Conservation (phyloP, 2,888 invertebrate species). For the Hyalella azteca region DNA sequence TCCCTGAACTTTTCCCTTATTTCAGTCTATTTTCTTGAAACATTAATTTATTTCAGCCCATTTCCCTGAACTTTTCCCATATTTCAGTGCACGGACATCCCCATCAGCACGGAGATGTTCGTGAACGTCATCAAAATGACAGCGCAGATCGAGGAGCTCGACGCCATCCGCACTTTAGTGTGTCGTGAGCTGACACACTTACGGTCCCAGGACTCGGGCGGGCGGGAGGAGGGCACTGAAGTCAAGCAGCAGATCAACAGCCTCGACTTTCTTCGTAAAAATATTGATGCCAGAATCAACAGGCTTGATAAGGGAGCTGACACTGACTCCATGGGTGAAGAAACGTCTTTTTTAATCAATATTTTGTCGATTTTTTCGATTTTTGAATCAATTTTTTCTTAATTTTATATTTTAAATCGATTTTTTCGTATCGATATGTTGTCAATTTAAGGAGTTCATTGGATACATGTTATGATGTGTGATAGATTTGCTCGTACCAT, state of each 20-base stretch:
- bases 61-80: neutral
- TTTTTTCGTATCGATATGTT: too few relatives aligned
- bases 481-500: too few relatives aligned
- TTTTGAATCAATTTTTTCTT: too few relatives aligned
- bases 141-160: conserved; percentile 80
- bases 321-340: conserved; percentile 62
- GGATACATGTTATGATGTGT: too few relatives aligned
- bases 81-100: conserved; percentile 78
- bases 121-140: conserved; percentile 80
- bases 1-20: conserved; percentile 57
- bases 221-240: conserved; percentile 53
- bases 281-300: conserved; percentile 73
- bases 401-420: too few relatives aligned
- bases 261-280: conserved; percentile 77
- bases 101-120: conserved; percentile 83
- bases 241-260: conserved; percentile 83
- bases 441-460: too few relatives aligned
- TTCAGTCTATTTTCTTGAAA: too few relatives aligned
- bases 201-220: conserved; percentile 54
- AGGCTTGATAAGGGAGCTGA: conserved; percentile 67
- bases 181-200: conserved; percentile 75
- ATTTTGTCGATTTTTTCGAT: too few relatives aligned
- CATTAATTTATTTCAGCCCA: too few relatives aligned
- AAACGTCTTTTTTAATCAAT: too few relatives aligned
- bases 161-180: conserved; percentile 78